Percentiles rank a stretch among this genome's conserved stretches.
Conservation (phyloP, 2,888 invertebrate genomes). For the Phlogophora meticulosa region DNA sequence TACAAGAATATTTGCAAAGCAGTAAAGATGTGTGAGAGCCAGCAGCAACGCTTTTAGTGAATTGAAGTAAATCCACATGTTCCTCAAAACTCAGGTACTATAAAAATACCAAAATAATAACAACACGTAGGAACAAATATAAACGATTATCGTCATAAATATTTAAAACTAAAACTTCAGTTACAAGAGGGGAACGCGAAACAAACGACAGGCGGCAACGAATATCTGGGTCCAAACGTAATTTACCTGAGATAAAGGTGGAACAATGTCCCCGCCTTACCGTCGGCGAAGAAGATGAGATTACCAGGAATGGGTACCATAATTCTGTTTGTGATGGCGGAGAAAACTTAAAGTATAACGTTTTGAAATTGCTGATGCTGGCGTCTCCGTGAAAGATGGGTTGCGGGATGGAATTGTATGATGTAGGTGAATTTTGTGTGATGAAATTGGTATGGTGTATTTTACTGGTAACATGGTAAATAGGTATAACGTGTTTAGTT, state of each 20-base stretch:
- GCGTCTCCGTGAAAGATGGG: slow-evolving; percentile 34
- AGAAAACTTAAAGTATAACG: slow-evolving; percentile 65
- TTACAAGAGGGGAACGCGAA: slow-evolving; percentile 60
- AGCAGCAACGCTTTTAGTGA: background rate
- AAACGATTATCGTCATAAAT: slow-evolving; percentile 46
- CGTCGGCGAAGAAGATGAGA: slow-evolving; percentile 73
- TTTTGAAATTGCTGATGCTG: slow-evolving; percentile 54
- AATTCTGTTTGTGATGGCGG: slow-evolving; percentile 70
- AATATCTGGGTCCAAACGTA: slow-evolving; percentile 73
- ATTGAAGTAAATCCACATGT: slow-evolving; percentile 2
- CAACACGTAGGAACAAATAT: background rate
- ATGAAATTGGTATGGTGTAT: background rate
- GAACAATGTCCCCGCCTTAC: slow-evolving; percentile 78
- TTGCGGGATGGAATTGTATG: slow-evolving; percentile 29
- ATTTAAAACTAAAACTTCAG: slow-evolving; percentile 71
- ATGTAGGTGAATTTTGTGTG: background rate
- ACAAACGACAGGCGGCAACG: slow-evolving; percentile 65
- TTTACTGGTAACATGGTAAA: too few species aligned
- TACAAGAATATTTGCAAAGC: background rate
- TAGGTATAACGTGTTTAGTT: background rate
- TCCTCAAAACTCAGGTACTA: background rate
- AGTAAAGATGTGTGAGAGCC: background rate
- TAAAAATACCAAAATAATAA: background rate
- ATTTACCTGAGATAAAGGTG: slow-evolving; percentile 82
- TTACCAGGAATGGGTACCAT: slow-evolving; percentile 75